Base-by-base conservation (phyloP, 2,797 vertebrate genomes). In the Scolopax rusticola region DNA sequence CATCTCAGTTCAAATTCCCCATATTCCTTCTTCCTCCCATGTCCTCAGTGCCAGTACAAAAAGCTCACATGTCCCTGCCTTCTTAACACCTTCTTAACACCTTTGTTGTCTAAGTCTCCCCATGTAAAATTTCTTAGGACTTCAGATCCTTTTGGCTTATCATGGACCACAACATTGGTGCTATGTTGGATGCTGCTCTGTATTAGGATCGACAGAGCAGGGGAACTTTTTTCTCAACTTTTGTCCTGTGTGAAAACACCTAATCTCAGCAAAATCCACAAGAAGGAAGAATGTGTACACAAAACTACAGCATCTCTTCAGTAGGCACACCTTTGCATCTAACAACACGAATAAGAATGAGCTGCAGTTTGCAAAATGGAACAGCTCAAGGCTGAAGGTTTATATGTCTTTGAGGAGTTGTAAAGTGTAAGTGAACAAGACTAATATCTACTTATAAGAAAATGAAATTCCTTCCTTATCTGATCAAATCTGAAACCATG, bases 11-110 rank as follows among this genome's bases (percentile, higher is more conserved):
- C 21, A 23, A 48, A 71, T 43, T 85, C 13, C 7, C 15, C 45
- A 6, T 30, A 24, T 45, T 6, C 6, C 28, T 16, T 54, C 12
- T 59, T 67, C 2, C 0, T 9, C 3, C 21, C 6, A 2, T 7
- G 15, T 27, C 12, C 18, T 47, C 23, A 36, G 14, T 27, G 12
- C 5, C 27, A 15, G 14, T 2, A 9, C 18, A 73, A 79, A 87
- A 79, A 28, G 4, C 4, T 73, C 14, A 27, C 1, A 2, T 5
- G 23, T 32, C 6, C 11, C 12, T 24, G 9, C 36, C 36, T 36
- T 36, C 36, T 36, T 36, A 36, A 27, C 69, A 73, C 63, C 8
- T 17, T 47, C 8, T 7, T 40, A 38, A 23, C 0, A 2, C 3
- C n/a, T 87, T 60, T 59, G 9, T 25, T 56, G n/a, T 36, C 19